phyloP scores from a whole-genome alignment of 2,797 vertebrate genomes.

The Avahi laniger region DNA sequence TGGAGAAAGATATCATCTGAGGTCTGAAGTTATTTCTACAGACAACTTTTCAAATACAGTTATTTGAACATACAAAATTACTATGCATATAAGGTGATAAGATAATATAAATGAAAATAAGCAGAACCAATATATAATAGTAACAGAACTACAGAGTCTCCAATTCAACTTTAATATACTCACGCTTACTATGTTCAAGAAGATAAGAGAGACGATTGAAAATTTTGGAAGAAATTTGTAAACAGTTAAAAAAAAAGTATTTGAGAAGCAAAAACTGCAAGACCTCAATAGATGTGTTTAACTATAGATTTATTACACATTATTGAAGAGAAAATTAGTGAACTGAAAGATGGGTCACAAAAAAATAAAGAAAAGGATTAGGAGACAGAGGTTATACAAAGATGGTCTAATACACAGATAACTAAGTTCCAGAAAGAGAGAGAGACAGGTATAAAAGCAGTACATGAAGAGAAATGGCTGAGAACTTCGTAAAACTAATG shows the following conservation, averaged over 20 bases:
- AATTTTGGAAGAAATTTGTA: not conserved
- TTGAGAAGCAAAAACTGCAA: not conserved
- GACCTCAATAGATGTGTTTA: not conserved
- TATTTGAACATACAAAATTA: not conserved
- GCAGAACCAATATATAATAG: not conserved
- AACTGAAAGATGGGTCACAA: not conserved
- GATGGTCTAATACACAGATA: not conserved
- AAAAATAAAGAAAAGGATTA: not conserved
- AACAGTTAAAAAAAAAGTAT: not conserved
- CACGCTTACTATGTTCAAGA: conserved; percentile 18
- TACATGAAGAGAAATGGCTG: not conserved
- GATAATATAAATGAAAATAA: not conserved
- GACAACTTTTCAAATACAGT: not conserved
- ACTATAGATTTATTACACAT: not conserved
- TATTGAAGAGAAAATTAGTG: conserved; percentile 3
- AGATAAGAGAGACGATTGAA: not conserved
- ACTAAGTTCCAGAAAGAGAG: not conserved
- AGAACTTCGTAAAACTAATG: not conserved
- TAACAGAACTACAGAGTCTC: not conserved
- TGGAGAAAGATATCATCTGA: not conserved
- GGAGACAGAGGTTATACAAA: not conserved
- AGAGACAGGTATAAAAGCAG: not conserved
- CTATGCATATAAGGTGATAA: not conserved
- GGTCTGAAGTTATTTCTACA: conserved; percentile 12
- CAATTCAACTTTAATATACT: conserved; percentile 15